These are phyloP conservation scores for Idaea straminata DNA, from an alignment of 2,888 invertebrate species.

Conservation along the genomic window DNA sequence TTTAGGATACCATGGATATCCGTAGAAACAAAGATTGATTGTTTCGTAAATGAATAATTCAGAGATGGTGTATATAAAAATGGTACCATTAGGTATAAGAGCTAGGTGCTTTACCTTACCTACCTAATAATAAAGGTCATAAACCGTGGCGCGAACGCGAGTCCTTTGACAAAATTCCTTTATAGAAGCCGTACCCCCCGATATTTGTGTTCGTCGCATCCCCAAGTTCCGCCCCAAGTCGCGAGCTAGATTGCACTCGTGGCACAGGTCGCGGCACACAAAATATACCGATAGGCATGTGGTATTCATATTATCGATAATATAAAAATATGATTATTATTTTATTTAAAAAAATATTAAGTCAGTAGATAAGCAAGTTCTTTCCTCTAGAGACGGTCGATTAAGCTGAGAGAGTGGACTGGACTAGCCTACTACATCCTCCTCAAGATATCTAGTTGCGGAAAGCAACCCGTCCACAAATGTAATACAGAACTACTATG, in stretches of 20 bases:
- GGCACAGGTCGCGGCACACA: slow-evolving; percentile 32
- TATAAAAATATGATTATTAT: not conserved
- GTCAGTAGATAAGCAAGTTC: too few species aligned
- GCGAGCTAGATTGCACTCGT: slow-evolving; percentile 46
- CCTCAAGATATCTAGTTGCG: too few species aligned
- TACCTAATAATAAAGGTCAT: slow-evolving; percentile 6
- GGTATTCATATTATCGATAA: not conserved
- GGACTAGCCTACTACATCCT: too few species aligned
- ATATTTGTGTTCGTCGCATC: slow-evolving; percentile 24
- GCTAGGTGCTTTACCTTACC: not conserved
- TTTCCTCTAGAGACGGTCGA: too few species aligned
- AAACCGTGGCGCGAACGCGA: slow-evolving; percentile 10
- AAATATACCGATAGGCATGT: slow-evolving; percentile 51
- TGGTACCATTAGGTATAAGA: not conserved
- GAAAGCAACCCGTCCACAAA: too few species aligned
- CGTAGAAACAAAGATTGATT: too few species aligned
- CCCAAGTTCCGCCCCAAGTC: slow-evolving; percentile 10
- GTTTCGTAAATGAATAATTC: too few species aligned
- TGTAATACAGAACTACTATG: too few species aligned
- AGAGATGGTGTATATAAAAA: too few species aligned
- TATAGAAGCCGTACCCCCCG: slow-evolving; percentile 19
- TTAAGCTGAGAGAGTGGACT: too few species aligned
- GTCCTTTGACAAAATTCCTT: slow-evolving; percentile 9
- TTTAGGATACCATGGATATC: too few species aligned
- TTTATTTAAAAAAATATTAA: too few species aligned